phyloP scores from a whole-genome alignment of 2,888 invertebrate genomes.

The Gibbula magus region DNA sequence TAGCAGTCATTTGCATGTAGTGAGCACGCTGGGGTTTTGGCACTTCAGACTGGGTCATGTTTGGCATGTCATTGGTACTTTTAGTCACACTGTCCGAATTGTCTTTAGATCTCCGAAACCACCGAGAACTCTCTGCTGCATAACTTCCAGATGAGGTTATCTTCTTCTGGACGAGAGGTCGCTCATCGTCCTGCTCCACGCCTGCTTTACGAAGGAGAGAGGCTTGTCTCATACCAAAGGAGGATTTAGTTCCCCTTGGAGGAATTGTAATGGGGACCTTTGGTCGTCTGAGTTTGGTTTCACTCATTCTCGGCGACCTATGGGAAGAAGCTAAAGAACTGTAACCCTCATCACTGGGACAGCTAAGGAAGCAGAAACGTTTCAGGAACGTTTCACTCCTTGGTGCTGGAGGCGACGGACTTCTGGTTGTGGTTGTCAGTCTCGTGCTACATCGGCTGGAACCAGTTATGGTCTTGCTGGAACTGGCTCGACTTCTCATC shows the following conservation, averaged over 20 bases:
- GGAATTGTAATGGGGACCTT: slow-evolving; percentile 32
- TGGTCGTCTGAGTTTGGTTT: slow-evolving; percentile 25
- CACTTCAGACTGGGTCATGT: not conserved
- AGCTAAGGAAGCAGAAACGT: slow-evolving; percentile 19
- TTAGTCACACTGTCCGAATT: not conserved
- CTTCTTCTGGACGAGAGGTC: slow-evolving; percentile 34
- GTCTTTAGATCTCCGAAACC: slow-evolving; percentile 36
- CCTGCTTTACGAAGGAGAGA: not conserved
- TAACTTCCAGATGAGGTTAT: slow-evolving; percentile 53
- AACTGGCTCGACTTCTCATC: not conserved
- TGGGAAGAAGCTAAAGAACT: slow-evolving; percentile 46
- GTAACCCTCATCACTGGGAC: slow-evolving; percentile 43
- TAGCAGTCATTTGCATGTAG: slow-evolving; percentile 35
- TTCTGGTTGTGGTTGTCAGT: not conserved
- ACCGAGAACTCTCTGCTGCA: slow-evolving; percentile 48
- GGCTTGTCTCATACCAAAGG: not conserved
- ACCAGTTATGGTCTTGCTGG: not conserved
- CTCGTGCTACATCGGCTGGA: not conserved
- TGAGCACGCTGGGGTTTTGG: not conserved
- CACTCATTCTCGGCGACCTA: slow-evolving; percentile 35
- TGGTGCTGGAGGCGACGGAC: not conserved
- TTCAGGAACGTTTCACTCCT: not conserved
- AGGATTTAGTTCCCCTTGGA: slow-evolving; percentile 27
- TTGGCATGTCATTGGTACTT: not conserved
- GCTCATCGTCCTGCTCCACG: not conserved